These are phyloP conservation scores for Gastrophysa polygoni DNA, from an alignment of 2,888 invertebrate genomes.

Conservation along the genomic window DNA sequence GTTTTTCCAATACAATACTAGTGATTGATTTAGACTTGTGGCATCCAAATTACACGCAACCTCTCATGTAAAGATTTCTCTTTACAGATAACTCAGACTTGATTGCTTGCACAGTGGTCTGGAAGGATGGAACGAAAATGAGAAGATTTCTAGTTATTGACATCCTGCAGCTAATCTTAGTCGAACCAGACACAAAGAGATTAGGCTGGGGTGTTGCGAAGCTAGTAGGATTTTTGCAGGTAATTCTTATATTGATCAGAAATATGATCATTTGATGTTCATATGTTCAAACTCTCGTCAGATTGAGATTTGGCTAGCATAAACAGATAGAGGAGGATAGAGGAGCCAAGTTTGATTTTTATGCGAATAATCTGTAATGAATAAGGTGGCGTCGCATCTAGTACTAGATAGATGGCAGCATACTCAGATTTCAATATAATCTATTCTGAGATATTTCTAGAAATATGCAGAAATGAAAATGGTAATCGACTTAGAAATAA, in stretches of 20 bases:
- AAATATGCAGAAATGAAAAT: too few species aligned
- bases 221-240: constrained; percentile 83
- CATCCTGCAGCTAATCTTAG: constrained; percentile 91
- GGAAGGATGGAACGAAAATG: constrained; percentile 87
- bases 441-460: too few species aligned
- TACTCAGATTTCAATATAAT: too few species aligned
- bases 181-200: constrained; percentile 93
- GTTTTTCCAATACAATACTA: constrained; percentile 23
- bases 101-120: constrained; percentile 93
- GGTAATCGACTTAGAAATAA: too few species aligned
- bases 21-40: constrained; percentile 42
- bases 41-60: constrained; percentile 33
- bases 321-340: too few species aligned
- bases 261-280: too few species aligned
- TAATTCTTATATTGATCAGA: background rate
- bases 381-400: too few species aligned
- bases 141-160: constrained; percentile 96
- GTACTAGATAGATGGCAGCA: too few species aligned
- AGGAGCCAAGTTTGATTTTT: too few species aligned
- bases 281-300: too few species aligned
- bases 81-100: constrained; percentile 94
- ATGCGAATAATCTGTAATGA: too few species aligned
- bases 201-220: constrained; percentile 96
- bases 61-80: constrained; percentile 42
- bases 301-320: too few species aligned